These are phyloP conservation scores for Chouioia cunea DNA, from an alignment of 2,888 invertebrate species.

Conservation along the genomic window DNA sequence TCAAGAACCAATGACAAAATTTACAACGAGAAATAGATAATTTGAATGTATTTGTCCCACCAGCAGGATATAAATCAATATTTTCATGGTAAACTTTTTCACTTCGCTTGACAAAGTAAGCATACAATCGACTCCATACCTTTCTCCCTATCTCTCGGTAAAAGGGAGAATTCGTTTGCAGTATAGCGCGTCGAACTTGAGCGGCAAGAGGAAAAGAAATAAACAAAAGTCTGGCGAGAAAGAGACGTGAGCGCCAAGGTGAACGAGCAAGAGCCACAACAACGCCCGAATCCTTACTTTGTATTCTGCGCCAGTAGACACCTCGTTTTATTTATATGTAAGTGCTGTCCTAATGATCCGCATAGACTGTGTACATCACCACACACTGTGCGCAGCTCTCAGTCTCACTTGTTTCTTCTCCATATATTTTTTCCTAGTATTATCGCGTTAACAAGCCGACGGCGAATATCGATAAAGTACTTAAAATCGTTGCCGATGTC, in stretches of 20 bases:
- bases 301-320: conserved; percentile 17
- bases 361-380: background rate
- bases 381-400: background rate
- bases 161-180: too few relatives aligned
- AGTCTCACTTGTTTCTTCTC: background rate
- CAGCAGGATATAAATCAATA: conserved; percentile 37
- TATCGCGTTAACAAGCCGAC: conserved; percentile 37
- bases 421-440: conserved; percentile 24
- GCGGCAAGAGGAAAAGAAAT: background rate
- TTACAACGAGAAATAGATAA: conserved; percentile 10
- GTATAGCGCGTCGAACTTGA: too few relatives aligned
- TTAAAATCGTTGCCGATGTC: conserved; percentile 36
- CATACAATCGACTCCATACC: too few relatives aligned
- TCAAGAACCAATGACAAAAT: conserved; percentile 19
- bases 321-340: conserved; percentile 5
- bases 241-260: background rate
- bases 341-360: conserved; percentile 25
- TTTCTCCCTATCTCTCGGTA: too few relatives aligned
- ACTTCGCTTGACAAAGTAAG: background rate
- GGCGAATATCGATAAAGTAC: conserved; percentile 40
- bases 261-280: background rate
- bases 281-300: conserved; percentile 16
- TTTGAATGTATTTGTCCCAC: conserved; percentile 33
- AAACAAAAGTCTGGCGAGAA: background rate
- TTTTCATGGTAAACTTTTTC: conserved; percentile 29